A percentile compares a stretch with the other conserved stretches of the same genome.
Evolutionary conservation across 53 echinoderm and acorn worm species (phyloP).

Genomic region (Paracentrotus lividus): DNA sequence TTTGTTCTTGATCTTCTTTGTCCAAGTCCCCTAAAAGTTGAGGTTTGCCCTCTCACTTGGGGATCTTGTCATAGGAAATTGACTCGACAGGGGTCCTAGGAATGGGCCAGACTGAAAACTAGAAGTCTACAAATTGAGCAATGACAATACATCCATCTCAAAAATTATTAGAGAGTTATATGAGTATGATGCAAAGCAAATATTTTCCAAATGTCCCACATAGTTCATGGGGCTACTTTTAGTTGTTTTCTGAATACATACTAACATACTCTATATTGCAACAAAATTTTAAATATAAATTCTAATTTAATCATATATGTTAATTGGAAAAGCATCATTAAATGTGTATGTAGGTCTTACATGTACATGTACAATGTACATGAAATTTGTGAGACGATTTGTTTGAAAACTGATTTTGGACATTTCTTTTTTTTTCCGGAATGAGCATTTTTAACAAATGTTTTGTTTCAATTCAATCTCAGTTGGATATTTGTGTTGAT

Average conservation of each 20-base stretch:
- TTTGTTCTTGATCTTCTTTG: constrained; percentile 26
- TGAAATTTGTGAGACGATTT: neutral
- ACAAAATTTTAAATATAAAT: too few relatives aligned
- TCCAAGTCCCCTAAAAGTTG: constrained; percentile 24
- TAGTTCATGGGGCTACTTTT: neutral
- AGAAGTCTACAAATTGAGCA: constrained; percentile 19
- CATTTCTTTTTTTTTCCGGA: neutral
- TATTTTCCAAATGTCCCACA: neutral
- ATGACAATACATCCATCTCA: neutral
- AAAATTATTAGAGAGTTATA: neutral
- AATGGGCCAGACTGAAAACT: neutral
- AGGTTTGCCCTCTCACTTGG: constrained; percentile 45
- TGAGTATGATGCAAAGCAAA: neutral
- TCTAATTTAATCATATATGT: too few relatives aligned
- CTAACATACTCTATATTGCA: too few relatives aligned
- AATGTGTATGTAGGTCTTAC: too few relatives aligned
- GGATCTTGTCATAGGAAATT: constrained; percentile 58
- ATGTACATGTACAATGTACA: neutral
- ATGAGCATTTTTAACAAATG: neutral
- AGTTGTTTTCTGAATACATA: neutral
- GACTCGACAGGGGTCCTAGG: constrained; percentile 32
- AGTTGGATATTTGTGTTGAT: constrained; percentile 49
- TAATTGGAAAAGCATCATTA: neutral
- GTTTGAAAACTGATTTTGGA: too few relatives aligned
- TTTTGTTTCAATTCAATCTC: constrained; percentile 36